Percentiles rank a stretch among this genome's conserved stretches.
These are phyloP conservation scores for Ptychoptera contaminata DNA, from an alignment of 2,888 invertebrate genomes.

Conservation along the genomic window DNA sequence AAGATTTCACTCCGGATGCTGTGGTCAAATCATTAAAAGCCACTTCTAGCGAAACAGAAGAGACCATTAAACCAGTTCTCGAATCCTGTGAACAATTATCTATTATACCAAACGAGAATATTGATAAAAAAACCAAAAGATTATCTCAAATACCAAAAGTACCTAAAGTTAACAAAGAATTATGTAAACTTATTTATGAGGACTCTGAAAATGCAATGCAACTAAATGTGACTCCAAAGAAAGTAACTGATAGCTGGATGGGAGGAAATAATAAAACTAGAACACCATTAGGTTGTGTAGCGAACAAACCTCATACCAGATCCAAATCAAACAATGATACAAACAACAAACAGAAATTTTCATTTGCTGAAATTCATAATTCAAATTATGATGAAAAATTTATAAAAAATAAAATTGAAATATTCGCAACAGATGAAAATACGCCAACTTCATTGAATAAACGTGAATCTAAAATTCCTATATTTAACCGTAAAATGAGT, in stretches of 20 bases:
- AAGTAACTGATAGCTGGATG: neutral
- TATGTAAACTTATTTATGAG: constrained; percentile 6
- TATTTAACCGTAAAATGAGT: neutral
- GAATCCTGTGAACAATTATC: neutral
- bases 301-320: constrained; percentile 8
- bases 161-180: neutral
- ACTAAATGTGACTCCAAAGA: constrained; percentile 4
- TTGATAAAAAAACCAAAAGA: constrained; percentile 5
- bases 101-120: neutral
- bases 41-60: neutral
- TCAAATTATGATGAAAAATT: too few relatives aligned
- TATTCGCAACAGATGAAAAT: neutral
- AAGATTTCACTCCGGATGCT: neutral
- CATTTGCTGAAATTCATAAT: too few relatives aligned
- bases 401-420: too few relatives aligned
- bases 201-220: constrained; percentile 3
- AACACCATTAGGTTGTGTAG: constrained; percentile 10
- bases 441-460: neutral
- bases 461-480: neutral
- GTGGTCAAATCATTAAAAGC: neutral
- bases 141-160: neutral
- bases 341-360: neutral
- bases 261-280: constrained; percentile 2
- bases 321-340: constrained; percentile 8
- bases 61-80: neutral